Conservation (phyloP, 2,888 invertebrate species). For the Galerucella calmariensis region DNA sequence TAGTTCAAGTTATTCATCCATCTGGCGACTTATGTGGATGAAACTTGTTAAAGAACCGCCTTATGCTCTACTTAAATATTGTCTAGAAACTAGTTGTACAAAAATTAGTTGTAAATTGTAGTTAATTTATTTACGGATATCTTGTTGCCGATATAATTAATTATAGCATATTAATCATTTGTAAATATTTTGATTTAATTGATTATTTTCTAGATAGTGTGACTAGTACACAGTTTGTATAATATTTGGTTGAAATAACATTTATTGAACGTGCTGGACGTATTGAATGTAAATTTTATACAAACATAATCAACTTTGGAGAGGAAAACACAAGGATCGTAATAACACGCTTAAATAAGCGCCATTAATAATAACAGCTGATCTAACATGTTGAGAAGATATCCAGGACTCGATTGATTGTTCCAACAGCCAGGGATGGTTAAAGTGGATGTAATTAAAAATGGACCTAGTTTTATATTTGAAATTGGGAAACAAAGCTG, state of each 20-base stretch:
- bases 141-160: constrained; percentile 24
- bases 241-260: not conserved
- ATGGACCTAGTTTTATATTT: too few relatives aligned
- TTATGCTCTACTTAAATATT: constrained; percentile 32
- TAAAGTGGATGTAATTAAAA: too few relatives aligned
- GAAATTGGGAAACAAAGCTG: too few relatives aligned
- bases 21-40: not conserved
- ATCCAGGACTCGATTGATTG: too few relatives aligned
- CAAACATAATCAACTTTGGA: not conserved
- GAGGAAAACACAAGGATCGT: too few relatives aligned
- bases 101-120: constrained; percentile 39
- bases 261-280: not conserved
- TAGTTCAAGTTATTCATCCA: too few relatives aligned
- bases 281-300: not conserved
- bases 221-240: constrained; percentile 9
- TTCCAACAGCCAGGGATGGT: too few relatives aligned
- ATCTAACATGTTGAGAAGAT: too few relatives aligned
- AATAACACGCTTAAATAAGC: too few relatives aligned
- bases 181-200: constrained; percentile 25
- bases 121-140: constrained; percentile 35
- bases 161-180: constrained; percentile 30
- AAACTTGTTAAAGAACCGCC: constrained; percentile 5
- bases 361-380: too few relatives aligned
- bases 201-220: not conserved
- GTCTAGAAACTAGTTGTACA: constrained; percentile 35